Base-by-base conservation (phyloP, 2,797 vertebrate genomes). In the Threskiornis aethiopicus region DNA sequence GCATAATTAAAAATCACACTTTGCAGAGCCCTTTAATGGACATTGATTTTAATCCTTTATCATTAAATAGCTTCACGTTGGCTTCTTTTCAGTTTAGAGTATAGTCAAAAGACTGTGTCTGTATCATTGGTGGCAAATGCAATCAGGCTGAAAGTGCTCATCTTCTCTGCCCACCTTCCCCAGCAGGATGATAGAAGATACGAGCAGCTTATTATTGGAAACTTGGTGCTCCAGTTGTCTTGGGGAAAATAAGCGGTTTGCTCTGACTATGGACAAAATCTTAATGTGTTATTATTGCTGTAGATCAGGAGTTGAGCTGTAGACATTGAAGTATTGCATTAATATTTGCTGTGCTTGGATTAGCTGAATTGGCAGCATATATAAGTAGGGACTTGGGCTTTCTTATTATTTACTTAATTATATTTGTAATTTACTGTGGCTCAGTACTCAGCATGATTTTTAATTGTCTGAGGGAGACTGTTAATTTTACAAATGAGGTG, bases 351-450 rank as follows among this genome's bases (percentile, higher is more conserved):
- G 73, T 87, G 47, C 47, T 64, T 93, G 64, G 73, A 77, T 94
- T 84, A 93, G 94, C 88, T 96, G 93, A 96, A 79, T 77, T 95
- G 93, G 83, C 83, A 95, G 66, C 41, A 11, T 70, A 79, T 73
- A 90, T 90, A 91, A 94, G 64, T 76, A 51, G 85, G 51, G 64
- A 71, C 91, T 94, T 80, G 83, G 70, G 78, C 49, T 97, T 97
- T 95, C 84, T 51, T 84, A 91, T 94, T 96, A 97, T 97, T 97
- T 89, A 77, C 90, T 93, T 96, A 96, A 97, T 96, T 96, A 85
- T 96, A 90, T 75, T 94, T 80, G 59, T 91, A 96, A 96, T 95
- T 96, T 90, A 95, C 87, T 94, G 84, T 80, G 82, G 17, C 82
- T 94, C 46, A 79, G 79, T 46, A 83, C 84, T 62, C 75, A 90